These are phyloP conservation scores for Leptinotarsa haldemani DNA, from an alignment of 2,888 invertebrate species.

Conservation along the genomic window DNA sequence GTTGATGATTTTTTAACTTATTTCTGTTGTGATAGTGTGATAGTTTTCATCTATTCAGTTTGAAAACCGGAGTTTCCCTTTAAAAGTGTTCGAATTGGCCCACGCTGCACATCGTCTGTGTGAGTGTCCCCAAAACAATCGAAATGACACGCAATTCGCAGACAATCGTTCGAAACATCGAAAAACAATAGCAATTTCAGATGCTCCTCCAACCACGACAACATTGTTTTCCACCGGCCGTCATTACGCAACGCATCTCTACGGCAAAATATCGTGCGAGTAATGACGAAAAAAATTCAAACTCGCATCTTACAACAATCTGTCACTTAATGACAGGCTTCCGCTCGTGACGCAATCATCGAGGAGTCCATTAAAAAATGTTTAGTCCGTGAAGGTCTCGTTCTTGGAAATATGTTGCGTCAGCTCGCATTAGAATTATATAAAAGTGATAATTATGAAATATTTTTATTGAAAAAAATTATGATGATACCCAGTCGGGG, in stretches of 20 bases:
- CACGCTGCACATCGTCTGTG: no score
- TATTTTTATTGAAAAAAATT: constrained; percentile 10
- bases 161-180: background rate
- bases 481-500: background rate
- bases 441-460: constrained; percentile 8
- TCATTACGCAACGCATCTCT: constrained; percentile 35
- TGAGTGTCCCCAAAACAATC: background rate
- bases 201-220: background rate
- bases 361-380: constrained; percentile 22
- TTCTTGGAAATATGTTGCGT: constrained; percentile 11
- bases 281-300: constrained; percentile 50
- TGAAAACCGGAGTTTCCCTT: no score
- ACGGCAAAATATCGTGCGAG: constrained; percentile 54
- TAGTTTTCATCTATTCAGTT: no score
- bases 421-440: constrained; percentile 12
- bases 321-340: constrained; percentile 62
- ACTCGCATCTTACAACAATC: constrained; percentile 56
- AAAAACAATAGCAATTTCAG: constrained; percentile 2
- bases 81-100: no score
- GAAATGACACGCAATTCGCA: background rate
- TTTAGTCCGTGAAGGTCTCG: constrained; percentile 16
- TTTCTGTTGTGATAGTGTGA: no score
- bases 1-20: no score
- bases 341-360: constrained; percentile 58
- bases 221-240: background rate